phyloP scores from a whole-genome alignment of 2,888 invertebrate species.

The Dendrolimus houi region DNA sequence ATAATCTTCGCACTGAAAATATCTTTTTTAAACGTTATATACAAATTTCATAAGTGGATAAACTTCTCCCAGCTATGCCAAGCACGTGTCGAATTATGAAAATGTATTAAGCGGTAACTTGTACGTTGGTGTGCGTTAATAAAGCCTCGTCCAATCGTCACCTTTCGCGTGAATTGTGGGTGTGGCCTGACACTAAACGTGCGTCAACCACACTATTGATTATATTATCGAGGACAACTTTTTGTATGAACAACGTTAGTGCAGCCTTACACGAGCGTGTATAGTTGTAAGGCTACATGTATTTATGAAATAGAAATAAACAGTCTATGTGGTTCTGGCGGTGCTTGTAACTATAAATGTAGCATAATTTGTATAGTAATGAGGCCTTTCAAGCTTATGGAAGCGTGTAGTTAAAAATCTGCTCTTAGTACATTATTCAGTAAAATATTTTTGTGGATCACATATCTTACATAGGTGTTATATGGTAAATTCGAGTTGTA shows the following conservation, averaged over 20 bases:
- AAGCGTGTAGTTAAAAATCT: too few species aligned
- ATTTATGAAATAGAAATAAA: not conserved
- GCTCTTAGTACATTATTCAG: too few species aligned
- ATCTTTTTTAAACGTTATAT: too few species aligned
- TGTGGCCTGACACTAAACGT: slow-evolving; percentile 53
- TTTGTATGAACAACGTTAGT: not conserved
- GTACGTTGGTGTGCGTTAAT: slow-evolving; percentile 17
- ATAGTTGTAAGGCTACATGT: not conserved
- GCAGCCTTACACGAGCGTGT: not conserved
- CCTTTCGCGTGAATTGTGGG: slow-evolving; percentile 68
- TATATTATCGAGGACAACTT: slow-evolving; percentile 20
- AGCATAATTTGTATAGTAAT: too few species aligned
- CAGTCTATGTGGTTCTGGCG: too few species aligned
- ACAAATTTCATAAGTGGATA: too few species aligned
- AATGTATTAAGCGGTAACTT: not conserved
- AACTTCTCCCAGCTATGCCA: not conserved
- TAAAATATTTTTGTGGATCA: too few species aligned
- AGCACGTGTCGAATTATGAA: not conserved
- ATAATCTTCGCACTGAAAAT: too few species aligned
- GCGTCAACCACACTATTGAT: slow-evolving; percentile 45
- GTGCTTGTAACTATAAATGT: too few species aligned
- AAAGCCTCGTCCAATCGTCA: slow-evolving; percentile 62
- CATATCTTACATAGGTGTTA: too few species aligned
- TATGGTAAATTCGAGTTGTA: too few species aligned
- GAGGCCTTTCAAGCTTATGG: too few species aligned